Conservation (phyloP, 2,113 vertebrate species). For the Fregetta grallaria region DNA sequence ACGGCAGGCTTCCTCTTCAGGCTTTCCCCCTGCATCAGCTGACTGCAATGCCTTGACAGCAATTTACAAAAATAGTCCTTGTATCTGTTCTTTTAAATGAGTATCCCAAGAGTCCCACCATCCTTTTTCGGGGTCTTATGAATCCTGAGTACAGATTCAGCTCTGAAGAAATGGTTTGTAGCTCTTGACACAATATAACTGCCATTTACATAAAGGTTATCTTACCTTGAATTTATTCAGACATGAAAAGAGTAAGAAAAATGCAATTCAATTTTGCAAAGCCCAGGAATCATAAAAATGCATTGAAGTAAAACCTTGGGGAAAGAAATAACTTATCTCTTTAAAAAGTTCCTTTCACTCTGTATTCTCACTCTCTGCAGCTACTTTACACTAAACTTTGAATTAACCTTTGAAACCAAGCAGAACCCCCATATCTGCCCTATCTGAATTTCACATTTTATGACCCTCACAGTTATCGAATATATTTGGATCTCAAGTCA, state of each 20-base stretch:
- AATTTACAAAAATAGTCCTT: not conserved
- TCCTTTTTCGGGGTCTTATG: not conserved
- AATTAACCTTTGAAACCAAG: not conserved
- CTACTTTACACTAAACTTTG: not conserved
- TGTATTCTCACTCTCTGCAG: not conserved
- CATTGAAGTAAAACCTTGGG: not conserved
- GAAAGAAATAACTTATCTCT: not conserved
- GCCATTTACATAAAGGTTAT: constrained; percentile 17
- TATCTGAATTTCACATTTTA: not conserved
- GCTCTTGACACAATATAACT: not conserved
- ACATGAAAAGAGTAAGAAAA: constrained; percentile 21
- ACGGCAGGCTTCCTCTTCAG: not conserved
- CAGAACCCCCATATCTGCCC: not conserved
- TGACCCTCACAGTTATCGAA: not conserved
- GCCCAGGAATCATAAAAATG: constrained; percentile 26
- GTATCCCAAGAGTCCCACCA: not conserved
- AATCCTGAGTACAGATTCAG: not conserved
- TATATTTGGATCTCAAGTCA: not conserved
- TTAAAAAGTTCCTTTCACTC: not conserved
- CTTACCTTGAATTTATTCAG: constrained; percentile 31
- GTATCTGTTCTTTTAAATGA: not conserved
- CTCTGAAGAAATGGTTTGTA: not conserved
- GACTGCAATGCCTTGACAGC: not conserved
- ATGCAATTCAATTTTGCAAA: constrained; percentile 14
- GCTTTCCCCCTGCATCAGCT: not conserved